Conservation (phyloP, 2,113 vertebrate genomes). For the Coracopsis vasa region DNA sequence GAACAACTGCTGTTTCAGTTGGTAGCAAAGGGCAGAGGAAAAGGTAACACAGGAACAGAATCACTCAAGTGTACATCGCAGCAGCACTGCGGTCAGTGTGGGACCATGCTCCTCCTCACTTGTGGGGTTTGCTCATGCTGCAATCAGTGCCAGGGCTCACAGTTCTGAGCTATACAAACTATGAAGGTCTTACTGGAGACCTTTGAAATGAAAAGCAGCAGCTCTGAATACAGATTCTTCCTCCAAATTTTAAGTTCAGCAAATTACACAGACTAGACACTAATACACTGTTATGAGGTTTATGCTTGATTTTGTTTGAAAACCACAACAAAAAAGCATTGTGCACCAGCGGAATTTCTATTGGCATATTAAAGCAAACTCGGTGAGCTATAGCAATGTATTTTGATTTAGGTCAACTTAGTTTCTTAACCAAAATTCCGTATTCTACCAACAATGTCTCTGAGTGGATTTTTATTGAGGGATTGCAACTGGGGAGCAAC, state of each 20-base stretch:
- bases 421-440: not conserved
- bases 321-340: not conserved
- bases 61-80: accelerated
- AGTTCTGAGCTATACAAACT: not conserved
- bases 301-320: not conserved
- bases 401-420: not conserved
- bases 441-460: not conserved
- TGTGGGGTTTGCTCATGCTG: not conserved
- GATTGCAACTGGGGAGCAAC: not conserved
- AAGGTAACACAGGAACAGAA: not conserved
- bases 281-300: not conserved
- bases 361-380: not conserved
- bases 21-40: not conserved
- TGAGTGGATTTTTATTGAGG: not conserved
- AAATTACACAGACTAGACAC: not conserved
- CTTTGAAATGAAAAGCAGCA: not conserved
- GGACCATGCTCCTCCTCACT: accelerated
- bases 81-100: not conserved
- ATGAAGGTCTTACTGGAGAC: not conserved
- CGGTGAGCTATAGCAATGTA: not conserved
- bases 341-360: not conserved
- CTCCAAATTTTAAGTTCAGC: not conserved
- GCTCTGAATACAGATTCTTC: not conserved
- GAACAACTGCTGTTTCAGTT: not conserved
- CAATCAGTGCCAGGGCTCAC: not conserved